These are phyloP conservation scores for Chiridota heheva DNA, from an alignment of 35 echinoderm and acorn worm genomes.

Conservation along the genomic window DNA sequence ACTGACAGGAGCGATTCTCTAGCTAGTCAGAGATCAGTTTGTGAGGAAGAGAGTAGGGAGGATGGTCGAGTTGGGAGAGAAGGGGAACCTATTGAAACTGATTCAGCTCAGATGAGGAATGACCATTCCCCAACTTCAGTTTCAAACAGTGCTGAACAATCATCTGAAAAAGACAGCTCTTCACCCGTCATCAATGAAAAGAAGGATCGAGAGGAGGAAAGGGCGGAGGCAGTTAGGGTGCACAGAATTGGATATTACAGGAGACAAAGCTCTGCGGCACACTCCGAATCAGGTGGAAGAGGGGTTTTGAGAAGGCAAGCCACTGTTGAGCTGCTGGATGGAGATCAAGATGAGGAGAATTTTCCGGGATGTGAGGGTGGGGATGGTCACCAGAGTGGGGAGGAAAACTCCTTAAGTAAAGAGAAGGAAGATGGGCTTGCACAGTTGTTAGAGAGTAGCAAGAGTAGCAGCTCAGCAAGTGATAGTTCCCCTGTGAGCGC, in stretches of 20 bases:
- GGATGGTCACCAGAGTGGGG: neutral
- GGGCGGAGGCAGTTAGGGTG: no score
- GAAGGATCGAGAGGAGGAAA: no score
- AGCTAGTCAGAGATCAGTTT: neutral
- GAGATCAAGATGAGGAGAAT: slow-evolving; percentile 19
- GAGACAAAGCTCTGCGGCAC: slow-evolving; percentile 45
- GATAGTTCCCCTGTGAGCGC: no score
- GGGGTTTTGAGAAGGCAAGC: slow-evolving; percentile 44
- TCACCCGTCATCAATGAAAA: slow-evolving; percentile 2
- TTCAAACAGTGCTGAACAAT: neutral
- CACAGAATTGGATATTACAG: neutral
- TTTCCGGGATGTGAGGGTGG: neutral
- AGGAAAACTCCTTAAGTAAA: neutral
- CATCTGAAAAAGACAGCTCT: slow-evolving; percentile 19
- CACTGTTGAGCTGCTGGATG: slow-evolving; percentile 38
- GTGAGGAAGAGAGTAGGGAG: no score
- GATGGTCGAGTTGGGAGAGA: no score
- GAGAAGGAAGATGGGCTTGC: neutral
- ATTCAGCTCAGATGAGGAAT: slow-evolving; percentile 22
- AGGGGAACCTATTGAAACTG: neutral
- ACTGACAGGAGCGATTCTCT: neutral
- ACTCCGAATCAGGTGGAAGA: slow-evolving; percentile 32
- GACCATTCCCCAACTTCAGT: slow-evolving; percentile 12
- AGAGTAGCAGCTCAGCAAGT: no score
- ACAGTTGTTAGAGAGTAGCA: neutral